Base-by-base conservation (phyloP, 2,888 invertebrate genomes). In the Furcula furcula region DNA sequence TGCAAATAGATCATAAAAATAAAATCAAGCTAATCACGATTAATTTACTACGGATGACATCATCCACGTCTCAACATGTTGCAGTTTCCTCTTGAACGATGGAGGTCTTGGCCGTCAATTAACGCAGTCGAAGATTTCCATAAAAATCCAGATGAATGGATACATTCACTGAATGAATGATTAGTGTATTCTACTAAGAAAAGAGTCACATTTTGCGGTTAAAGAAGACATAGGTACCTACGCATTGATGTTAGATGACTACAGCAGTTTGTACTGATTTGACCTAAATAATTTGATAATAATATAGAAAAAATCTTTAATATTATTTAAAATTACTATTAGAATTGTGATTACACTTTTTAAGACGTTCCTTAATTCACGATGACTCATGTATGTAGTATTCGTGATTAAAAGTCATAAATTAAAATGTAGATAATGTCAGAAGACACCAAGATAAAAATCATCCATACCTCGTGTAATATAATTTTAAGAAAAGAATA, bases 11-110 rank as follows among this genome's bases (percentile, higher is more conserved):
- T 41, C 36, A 31, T 39, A 49, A 48, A 38, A 25, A 42, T 43
- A 47, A 36, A 41, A 52, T 40, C 34, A 50, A 44, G 46, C 38
- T 51, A 62, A 57, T 60, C 64, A 59, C 54, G 67, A 68, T 72
- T 76, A 78, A 82, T 79, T 77, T 77, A 80, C 70, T 68, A 69
- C 65, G 45, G 40, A 54, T 82, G 80, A 83, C 74, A 76, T 82
- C 84, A 77, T 41, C 56, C 29, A 43, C 46, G 41, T 18, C n/a
- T n/a, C 29, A n/a, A 4, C 14, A 7, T 11, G 16, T 22, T 32
- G 25, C 36, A 29, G 29, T 20, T 51, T 20, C 16, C 14, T 15
- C 11, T 18, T 9, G 4, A 11, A 5, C 18, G 13, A 29, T 10
- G 20, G 26, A 37, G 31, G 31, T n/a, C 29, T 18, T 18, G 16